Base-by-base conservation (phyloP, 37 sponge, comb jelly and placozoan genomes). In the Hormiphora californensis region DNA sequence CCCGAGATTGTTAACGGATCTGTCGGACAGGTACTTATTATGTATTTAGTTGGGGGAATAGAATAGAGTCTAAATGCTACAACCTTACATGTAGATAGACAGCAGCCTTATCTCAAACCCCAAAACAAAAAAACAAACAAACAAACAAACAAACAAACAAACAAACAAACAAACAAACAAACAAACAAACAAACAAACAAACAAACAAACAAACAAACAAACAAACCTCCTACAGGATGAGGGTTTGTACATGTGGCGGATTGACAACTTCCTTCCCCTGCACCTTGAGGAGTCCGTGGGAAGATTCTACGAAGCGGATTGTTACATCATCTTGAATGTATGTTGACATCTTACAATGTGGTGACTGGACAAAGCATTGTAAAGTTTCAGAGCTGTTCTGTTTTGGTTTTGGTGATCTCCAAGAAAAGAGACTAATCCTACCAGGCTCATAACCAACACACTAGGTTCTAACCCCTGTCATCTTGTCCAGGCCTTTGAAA, bases 181-280 rank as follows among this genome's bases (percentile, higher is more conserved):
- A n/a, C n/a, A n/a, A n/a, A n/a, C n/a, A 92, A 19, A 89, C 90
- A 15, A 93, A 93, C 0, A 90, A 55, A 8, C 41, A 35, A 63
- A 12, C 22, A 23, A 28, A 28, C 22, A 12, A 63, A 23, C 17
- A 63, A 28, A 63, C 27, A 15, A 28, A 53, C 54, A 53, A n/a
- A 53, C 21, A 53, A 17, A 53, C 21, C 21, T 53, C 54, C 17
- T 53, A 53, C 86, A 59, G 62, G 85, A 89, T 0, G 88, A 91
- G 0, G 97, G 98, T 3, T 55, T 97, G 11, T 89, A 90, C 17
- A 51, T 97, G 25, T 97, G 98, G 98, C 88, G 89, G 43, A 97
- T 97, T 67, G 98, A 97, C 49, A 94, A 97, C 81, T 94, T 97
- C 81, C 81, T 88, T 44, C 98, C 98, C 22, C 90, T 91, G 0